Evolutionary conservation across 2,888 invertebrate genomes (phyloP).

Genomic region (Lysandra bellargus): DNA sequence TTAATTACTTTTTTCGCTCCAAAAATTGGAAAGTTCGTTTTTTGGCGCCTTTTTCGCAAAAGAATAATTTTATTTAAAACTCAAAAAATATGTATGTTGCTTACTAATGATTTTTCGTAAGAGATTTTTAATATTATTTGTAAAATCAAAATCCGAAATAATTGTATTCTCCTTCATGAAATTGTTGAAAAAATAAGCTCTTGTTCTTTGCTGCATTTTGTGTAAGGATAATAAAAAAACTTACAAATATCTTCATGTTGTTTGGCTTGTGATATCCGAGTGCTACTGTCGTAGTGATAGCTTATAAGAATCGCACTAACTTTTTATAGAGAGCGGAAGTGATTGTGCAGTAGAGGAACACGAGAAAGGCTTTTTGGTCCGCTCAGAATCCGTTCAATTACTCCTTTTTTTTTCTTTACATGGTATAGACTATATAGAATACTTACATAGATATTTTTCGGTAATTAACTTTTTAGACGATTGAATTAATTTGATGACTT

Average conservation of each 20-base stretch:
- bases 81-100: no score
- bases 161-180: no score
- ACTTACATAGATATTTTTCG: neutral
- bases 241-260: slow-evolving; percentile 76
- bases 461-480: slow-evolving; percentile 16
- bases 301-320: slow-evolving; percentile 60
- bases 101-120: no score
- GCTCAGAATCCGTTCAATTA: slow-evolving; percentile 47
- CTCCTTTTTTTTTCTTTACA: slow-evolving; percentile 35
- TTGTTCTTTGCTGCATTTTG: neutral
- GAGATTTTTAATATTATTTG: no score
- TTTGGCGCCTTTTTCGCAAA: neutral
- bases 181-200: neutral
- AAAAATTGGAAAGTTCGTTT: neutral
- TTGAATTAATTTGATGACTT: neutral
- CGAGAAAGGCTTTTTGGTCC: slow-evolving; percentile 61
- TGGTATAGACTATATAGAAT: slow-evolving; percentile 2
- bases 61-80: no score
- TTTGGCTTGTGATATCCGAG: slow-evolving; percentile 39
- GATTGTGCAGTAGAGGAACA: slow-evolving; percentile 57
- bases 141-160: no score
- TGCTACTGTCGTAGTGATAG: slow-evolving; percentile 57
- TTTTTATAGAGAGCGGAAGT: slow-evolving; percentile 76
- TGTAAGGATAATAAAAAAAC: slow-evolving; percentile 41
- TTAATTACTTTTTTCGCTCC: neutral